Percentiles rank a stretch among this genome's conserved stretches.
Evolutionary conservation across 2,888 invertebrate species (phyloP).

Genomic region (Cotesia congregata): DNA sequence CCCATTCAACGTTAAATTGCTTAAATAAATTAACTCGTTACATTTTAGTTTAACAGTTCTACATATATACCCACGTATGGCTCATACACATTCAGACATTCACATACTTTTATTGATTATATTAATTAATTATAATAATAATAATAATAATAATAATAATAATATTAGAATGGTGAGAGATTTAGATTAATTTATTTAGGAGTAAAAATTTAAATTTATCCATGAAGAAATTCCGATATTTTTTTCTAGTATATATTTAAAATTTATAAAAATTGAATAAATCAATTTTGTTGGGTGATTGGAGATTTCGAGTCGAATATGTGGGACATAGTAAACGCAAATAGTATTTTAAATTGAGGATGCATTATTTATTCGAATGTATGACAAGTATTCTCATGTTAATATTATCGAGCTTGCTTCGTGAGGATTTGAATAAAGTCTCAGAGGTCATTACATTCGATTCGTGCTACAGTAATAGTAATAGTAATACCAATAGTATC

Average conservation of each 20-base stretch:
- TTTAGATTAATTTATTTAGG: too few species aligned
- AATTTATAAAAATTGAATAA: too few species aligned
- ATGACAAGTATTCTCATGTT: slow-evolving; percentile 64
- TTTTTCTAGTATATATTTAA: too few species aligned
- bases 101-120: too few species aligned
- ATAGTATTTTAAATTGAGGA: slow-evolving; percentile 45
- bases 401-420: slow-evolving; percentile 45
- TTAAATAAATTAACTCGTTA: slow-evolving; percentile 62
- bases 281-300: neutral
- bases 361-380: slow-evolving; percentile 63
- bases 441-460: slow-evolving; percentile 55
- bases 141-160: too few species aligned
- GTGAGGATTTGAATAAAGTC: slow-evolving; percentile 30
- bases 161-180: too few species aligned
- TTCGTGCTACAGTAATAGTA: slow-evolving; percentile 43
- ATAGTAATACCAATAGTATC: slow-evolving; percentile 29
- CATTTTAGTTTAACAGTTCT: slow-evolving; percentile 53
- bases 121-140: too few species aligned
- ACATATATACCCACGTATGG: too few species aligned
- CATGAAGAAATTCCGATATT: too few species aligned
- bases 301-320: neutral
- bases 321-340: neutral
- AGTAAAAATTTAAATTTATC: too few species aligned
- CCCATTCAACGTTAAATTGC: slow-evolving; percentile 55
- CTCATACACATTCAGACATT: too few species aligned